A percentile compares a stretch with the other conserved stretches of the same genome.
Conservation (phyloP, 2,113 vertebrate genomes). For the Todiramphus chloris region DNA sequence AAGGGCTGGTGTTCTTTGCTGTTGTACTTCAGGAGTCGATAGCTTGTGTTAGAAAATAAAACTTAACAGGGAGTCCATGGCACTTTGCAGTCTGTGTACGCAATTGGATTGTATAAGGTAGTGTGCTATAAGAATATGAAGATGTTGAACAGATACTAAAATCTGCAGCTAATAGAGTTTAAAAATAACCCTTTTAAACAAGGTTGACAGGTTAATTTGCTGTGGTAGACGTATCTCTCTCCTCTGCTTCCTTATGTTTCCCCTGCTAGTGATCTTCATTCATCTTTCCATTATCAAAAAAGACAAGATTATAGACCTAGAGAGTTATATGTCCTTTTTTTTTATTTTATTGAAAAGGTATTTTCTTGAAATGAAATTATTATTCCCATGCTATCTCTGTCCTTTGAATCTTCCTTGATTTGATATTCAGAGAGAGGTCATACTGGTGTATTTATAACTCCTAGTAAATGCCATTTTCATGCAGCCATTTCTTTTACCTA, state of each 20-base stretch:
- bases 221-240: constrained; percentile 45
- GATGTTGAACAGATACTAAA: constrained; percentile 47
- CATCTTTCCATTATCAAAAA: constrained; percentile 66
- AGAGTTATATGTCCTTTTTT: constrained; percentile 53
- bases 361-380: constrained; percentile 67
- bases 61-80: not conserved
- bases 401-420: constrained; percentile 54
- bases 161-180: constrained; percentile 52
- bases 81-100: not conserved
- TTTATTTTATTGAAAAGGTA: constrained; percentile 54
- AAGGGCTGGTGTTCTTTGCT: not conserved
- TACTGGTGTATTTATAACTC: constrained; percentile 28
- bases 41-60: not conserved
- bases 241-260: constrained; percentile 64
- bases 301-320: constrained; percentile 66
- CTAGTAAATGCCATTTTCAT: constrained; percentile 10
- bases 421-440: constrained; percentile 58
- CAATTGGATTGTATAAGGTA: not conserved
- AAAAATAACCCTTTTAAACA: constrained; percentile 69
- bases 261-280: constrained; percentile 68
- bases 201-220: constrained; percentile 71
- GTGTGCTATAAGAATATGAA: not conserved
- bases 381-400: constrained; percentile 48
- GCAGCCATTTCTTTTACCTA: constrained; percentile 1
- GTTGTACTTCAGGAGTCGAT: not conserved